Evolutionary conservation across 2,113 vertebrate species (phyloP).

Genomic region (Struthidea cinerea): DNA sequence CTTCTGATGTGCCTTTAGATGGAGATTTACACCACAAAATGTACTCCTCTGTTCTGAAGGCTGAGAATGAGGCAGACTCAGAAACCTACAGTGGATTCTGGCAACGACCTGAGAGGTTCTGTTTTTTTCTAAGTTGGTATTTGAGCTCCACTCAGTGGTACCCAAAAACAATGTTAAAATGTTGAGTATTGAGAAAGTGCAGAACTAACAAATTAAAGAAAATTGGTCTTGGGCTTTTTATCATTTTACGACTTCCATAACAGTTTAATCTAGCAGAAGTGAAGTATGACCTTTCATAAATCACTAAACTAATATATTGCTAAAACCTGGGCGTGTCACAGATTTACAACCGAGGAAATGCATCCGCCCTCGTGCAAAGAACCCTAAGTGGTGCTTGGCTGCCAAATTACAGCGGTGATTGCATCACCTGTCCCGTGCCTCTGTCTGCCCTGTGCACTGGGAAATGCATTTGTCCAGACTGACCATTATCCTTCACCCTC

Average conservation of each 20-base stretch:
- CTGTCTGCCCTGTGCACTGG: neutral
- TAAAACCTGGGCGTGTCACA: neutral
- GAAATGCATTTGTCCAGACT: neutral
- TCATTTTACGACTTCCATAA: neutral
- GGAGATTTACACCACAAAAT: neutral
- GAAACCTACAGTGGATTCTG: neutral
- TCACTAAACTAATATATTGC: neutral
- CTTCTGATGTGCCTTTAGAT: neutral
- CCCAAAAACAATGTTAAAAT: neutral
- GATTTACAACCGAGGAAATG: neutral
- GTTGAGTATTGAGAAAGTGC: neutral
- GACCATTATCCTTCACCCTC: neutral
- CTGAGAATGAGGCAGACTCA: neutral
- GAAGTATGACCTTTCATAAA: neutral
- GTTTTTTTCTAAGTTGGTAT: conserved; percentile 24
- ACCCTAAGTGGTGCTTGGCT: neutral
- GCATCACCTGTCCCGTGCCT: neutral
- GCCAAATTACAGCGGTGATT: neutral
- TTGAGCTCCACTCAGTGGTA: conserved; percentile 59
- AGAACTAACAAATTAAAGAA: neutral
- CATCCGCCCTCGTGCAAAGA: neutral
- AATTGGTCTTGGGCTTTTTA: neutral
- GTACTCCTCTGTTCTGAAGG: neutral
- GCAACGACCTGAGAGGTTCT: neutral
- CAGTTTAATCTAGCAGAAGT: neutral